Base-by-base conservation (phyloP, 1,140 invertebrate species). In the Drosophila busckii region DNA sequence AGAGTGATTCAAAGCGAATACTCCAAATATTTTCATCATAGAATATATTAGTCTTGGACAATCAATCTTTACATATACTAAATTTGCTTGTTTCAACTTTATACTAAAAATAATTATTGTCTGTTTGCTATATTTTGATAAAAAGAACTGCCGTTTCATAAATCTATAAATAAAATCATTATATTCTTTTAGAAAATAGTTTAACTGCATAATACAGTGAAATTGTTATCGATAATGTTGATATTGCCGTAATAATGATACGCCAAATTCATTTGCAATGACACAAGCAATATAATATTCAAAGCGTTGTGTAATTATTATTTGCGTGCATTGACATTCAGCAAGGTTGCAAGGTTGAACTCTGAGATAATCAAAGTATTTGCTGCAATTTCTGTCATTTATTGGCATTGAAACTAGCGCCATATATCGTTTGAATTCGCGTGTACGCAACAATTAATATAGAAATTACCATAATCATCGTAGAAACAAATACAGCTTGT, bases 271-370 rank as follows among this genome's bases (percentile, higher is more conserved):
- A n/a, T n/a, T 26, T 19, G 28, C 55, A 29, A 52, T 53, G 13
- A 34, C 45, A 28, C 17, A 17, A 1, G 45, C 23, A 42, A 53
- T 22, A 37, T 6, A 40, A n/a, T 12, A 7, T 34, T 32, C 10
- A 9, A 34, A 7, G 20, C 13, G 28, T 41, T 58, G 42, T 61
- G 41, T 41, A 58, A 56, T 58, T 52, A 56, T 58, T 52, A 52
- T 50, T 58, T 52, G 46, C 31, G 16, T 37, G 38, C 38, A 42
- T 59, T 59, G 56, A 54, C 49, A 45, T 60, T 60, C 56, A 42
- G 10, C 40, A 60, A 60, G 56, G 56, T 60, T 60, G 40, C 28
- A 22, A 37, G n/a, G 15, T 40, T 22, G 25, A 7, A 37, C 16
- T 26, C n/a, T 42, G 4, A 25, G 16, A 37, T 3, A 2, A n/a